These are phyloP conservation scores for Caenorhabditis doughertyi DNA, from an alignment of 2,888 invertebrate species.

Conservation along the genomic window DNA sequence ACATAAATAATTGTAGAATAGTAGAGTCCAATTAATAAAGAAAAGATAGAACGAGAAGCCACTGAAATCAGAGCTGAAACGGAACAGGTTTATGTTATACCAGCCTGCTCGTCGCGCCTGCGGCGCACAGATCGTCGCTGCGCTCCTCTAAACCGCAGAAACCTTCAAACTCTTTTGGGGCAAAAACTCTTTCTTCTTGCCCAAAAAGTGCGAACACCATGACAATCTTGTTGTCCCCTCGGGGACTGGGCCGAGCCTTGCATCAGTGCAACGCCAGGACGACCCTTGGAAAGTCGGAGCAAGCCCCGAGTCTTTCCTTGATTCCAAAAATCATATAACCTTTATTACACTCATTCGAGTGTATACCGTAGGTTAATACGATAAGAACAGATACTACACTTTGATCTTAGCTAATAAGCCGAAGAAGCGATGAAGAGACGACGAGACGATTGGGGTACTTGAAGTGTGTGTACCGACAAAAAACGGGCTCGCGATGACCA, in stretches of 20 bases:
- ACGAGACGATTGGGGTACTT: neutral
- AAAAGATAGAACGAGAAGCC: too few relatives aligned
- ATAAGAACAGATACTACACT: slow-evolving; percentile 65
- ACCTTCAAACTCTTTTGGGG: too few relatives aligned
- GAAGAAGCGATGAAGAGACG: slow-evolving; percentile 44
- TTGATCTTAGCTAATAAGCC: slow-evolving; percentile 64
- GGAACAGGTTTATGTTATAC: too few relatives aligned
- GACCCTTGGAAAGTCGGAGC: slow-evolving; percentile 66
- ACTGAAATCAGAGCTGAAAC: too few relatives aligned
- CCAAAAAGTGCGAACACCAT: too few relatives aligned
- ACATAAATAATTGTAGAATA: too few relatives aligned
- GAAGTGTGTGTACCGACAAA: slow-evolving; percentile 27
- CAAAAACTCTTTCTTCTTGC: too few relatives aligned
- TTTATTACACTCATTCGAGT: slow-evolving; percentile 63
- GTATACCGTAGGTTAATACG: slow-evolving; percentile 69
- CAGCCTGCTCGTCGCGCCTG: too few relatives aligned
- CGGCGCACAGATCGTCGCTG: too few relatives aligned
- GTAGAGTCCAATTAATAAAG: too few relatives aligned
- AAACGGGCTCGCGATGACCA: slow-evolving; percentile 10
- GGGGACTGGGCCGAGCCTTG: slow-evolving; percentile 64
- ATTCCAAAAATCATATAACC: slow-evolving; percentile 65
- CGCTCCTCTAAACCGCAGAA: too few relatives aligned
- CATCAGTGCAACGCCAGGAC: slow-evolving; percentile 65
- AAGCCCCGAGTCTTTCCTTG: slow-evolving; percentile 64
- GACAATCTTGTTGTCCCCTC: slow-evolving; percentile 40